A percentile compares a stretch with the other conserved stretches of the same genome.
These are phyloP conservation scores for Drosophila sturtevanti DNA, from an alignment of 1,140 invertebrate genomes.

Conservation along the genomic window DNA sequence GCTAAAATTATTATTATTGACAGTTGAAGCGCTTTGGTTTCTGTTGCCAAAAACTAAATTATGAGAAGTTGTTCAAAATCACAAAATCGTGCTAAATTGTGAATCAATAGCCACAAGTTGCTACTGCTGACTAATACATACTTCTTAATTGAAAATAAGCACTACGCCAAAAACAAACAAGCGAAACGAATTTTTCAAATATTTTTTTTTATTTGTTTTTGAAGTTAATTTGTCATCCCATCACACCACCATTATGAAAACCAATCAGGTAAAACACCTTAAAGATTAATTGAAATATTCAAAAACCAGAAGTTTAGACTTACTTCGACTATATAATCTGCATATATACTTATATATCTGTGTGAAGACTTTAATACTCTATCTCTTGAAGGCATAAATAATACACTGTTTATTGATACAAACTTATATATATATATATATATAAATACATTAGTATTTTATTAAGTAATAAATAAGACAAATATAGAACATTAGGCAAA, in stretches of 20 bases:
- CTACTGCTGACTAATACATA: constrained; percentile 44
- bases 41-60: constrained; percentile 33
- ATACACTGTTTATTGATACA: not conserved
- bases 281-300: constrained; percentile 9
- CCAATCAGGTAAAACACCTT: not conserved
- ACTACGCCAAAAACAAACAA: not conserved
- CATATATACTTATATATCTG: not conserved
- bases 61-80: constrained; percentile 39
- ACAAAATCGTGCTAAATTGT: constrained; percentile 68
- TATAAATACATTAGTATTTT: too few relatives aligned
- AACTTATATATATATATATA: not conserved
- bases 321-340: not conserved
- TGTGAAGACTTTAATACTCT: not conserved
- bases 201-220: constrained; percentile 12
- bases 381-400: not conserved
- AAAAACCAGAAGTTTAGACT: not conserved
- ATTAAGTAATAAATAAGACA: too few relatives aligned
- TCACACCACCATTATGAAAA: constrained; percentile 5
- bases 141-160: constrained; percentile 7
- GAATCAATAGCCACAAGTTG: constrained; percentile 41
- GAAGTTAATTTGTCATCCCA: constrained; percentile 12
- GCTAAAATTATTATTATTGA: constrained; percentile 65
- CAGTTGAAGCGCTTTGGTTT: constrained; percentile 38
- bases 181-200: constrained; percentile 12
- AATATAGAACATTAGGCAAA: too few relatives aligned